Percentiles rank a stretch among this genome's conserved stretches.
Evolutionary conservation across 2,113 vertebrate genomes (phyloP).

Genomic region (Bubo blakistoni): DNA sequence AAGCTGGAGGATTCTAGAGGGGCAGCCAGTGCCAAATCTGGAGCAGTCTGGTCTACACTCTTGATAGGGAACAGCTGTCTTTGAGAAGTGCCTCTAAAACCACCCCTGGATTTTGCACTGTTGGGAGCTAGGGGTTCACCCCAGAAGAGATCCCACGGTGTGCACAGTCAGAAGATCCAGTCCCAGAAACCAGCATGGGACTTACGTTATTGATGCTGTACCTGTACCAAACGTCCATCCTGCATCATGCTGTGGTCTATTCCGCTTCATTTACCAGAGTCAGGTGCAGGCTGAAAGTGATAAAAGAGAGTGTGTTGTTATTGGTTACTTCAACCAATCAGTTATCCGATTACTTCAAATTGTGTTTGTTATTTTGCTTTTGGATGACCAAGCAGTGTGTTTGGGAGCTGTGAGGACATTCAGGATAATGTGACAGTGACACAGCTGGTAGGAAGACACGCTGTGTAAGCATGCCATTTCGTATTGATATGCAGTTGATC

Average conservation of each 20-base stretch:
- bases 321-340: neutral
- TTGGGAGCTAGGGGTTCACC: neutral
- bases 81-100: neutral
- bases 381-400: accelerated
- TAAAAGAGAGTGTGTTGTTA: neutral
- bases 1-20: neutral
- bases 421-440: neutral
- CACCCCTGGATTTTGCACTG: neutral
- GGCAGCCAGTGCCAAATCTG: neutral
- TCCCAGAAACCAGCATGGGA: neutral
- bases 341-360: neutral
- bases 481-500: neutral
- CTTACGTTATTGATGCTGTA: neutral
- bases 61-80: neutral
- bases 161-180: neutral
- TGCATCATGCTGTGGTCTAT: neutral
- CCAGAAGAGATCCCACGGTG: neutral
- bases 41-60: neutral
- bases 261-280: neutral
- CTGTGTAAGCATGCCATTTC: neutral
- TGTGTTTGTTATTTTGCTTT: neutral
- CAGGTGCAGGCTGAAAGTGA: neutral
- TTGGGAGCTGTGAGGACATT: neutral
- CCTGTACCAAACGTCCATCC: neutral
- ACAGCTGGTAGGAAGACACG: neutral